Percentiles rank a stretch among this genome's conserved stretches.
These are phyloP conservation scores for Verasper variegatus DNA, from an alignment of 2,113 vertebrate genomes.

Conservation along the genomic window DNA sequence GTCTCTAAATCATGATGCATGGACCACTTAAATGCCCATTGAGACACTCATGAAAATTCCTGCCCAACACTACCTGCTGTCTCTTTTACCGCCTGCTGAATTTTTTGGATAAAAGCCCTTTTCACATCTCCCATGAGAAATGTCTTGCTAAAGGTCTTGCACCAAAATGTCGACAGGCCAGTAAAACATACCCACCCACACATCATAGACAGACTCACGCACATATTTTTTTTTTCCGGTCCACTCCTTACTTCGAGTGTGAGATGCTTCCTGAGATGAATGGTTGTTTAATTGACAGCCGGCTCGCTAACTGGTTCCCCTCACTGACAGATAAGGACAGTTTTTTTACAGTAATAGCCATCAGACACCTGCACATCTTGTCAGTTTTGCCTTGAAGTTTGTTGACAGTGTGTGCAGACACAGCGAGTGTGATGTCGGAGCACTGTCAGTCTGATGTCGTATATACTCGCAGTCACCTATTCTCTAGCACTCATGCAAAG, in stretches of 20 bases:
- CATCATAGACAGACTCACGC: neutral
- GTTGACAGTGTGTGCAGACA: slow-evolving; percentile 51
- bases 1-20: neutral
- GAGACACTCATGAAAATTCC: neutral
- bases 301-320: slow-evolving; percentile 53
- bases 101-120: slow-evolving; percentile 6
- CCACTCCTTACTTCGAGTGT: slow-evolving; percentile 34
- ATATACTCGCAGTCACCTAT: slow-evolving; percentile 40
- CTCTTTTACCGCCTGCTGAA: neutral
- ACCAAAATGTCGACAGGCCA: slow-evolving; percentile 54
- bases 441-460: slow-evolving; percentile 66
- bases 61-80: neutral
- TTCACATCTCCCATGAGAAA: slow-evolving; percentile 41
- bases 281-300: slow-evolving; percentile 73
- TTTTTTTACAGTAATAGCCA: slow-evolving; percentile 68
- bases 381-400: slow-evolving; percentile 65
- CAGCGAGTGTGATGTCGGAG: slow-evolving; percentile 53
- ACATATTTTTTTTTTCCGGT: slow-evolving; percentile 5
- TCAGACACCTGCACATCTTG: slow-evolving; percentile 66
- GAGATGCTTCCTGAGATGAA: slow-evolving; percentile 46
- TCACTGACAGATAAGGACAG: slow-evolving; percentile 70
- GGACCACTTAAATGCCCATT: neutral
- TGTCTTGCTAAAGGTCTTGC: slow-evolving; percentile 54
- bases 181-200: slow-evolving; percentile 37
- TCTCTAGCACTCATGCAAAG: slow-evolving; percentile 27